These are phyloP conservation scores for Ceraclea dissimilis DNA, from an alignment of 2,888 invertebrate genomes.

Conservation along the genomic window DNA sequence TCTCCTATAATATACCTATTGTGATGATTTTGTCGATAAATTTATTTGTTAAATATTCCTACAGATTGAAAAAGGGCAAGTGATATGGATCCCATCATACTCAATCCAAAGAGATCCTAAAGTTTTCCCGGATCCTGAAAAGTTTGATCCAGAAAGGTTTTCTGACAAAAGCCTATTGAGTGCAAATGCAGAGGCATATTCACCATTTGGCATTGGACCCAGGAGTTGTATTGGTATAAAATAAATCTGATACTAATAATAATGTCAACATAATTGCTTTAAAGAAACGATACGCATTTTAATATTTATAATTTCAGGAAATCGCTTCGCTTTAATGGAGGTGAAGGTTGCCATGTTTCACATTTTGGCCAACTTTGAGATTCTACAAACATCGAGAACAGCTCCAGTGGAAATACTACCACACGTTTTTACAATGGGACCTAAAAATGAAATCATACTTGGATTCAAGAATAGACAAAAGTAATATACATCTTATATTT, in stretches of 20 bases:
- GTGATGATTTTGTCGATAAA: no score
- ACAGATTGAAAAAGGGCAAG: constrained; percentile 13
- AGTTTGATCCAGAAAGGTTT: constrained; percentile 22
- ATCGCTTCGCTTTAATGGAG: constrained; percentile 16
- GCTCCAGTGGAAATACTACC: constrained; percentile 8
- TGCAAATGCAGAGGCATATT: constrained; percentile 10
- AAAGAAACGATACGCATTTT: background rate
- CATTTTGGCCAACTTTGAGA: constrained; percentile 15
- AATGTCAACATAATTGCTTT: background rate
- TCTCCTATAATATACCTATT: no score
- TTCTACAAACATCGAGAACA: constrained; percentile 10
- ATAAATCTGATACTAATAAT: background rate
- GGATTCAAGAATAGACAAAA: constrained; percentile 27
- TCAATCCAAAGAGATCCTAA: constrained; percentile 19
- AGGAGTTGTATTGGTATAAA: constrained; percentile 22
- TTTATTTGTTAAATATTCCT: background rate
- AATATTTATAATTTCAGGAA: constrained; percentile 9
- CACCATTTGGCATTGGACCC: constrained; percentile 23
- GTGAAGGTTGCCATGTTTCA: constrained; percentile 13
- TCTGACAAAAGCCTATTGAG: constrained; percentile 12
- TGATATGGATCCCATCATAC: constrained; percentile 16
- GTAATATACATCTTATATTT: no score
- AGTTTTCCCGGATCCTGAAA: constrained; percentile 17
- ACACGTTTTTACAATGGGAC: constrained; percentile 24
- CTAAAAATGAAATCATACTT: constrained; percentile 29